A percentile compares a stretch with the other conserved stretches of the same genome.
Evolutionary conservation across 1,140 invertebrate genomes (phyloP).

Genomic region (Dufourea novaeangliae): DNA sequence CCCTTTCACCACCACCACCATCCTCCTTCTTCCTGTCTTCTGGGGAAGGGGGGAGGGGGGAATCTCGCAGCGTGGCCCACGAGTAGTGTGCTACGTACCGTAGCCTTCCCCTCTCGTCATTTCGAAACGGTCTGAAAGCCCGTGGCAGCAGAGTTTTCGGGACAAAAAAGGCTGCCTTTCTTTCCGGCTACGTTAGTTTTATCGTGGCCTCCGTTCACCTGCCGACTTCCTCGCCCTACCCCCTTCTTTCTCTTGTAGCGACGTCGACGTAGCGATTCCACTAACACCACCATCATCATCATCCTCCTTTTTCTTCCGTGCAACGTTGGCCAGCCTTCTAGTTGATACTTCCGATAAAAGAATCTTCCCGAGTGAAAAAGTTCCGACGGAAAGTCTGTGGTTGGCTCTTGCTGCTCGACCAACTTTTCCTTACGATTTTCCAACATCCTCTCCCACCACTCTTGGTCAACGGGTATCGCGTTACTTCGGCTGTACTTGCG

Average conservation of each 20-base stretch:
- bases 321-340: neutral
- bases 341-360: slow-evolving; percentile 46
- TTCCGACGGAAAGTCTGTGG: neutral
- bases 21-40: slow-evolving; percentile 34
- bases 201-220: slow-evolving; percentile 46
- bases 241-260: neutral
- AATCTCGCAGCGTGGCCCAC: slow-evolving; percentile 54
- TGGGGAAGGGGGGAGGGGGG: slow-evolving; percentile 47
- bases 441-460: no score
- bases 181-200: slow-evolving; percentile 50
- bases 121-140: slow-evolving; percentile 62
- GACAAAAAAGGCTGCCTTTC: slow-evolving; percentile 62
- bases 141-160: slow-evolving; percentile 55
- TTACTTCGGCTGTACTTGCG: neutral
- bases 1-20: slow-evolving; percentile 39
- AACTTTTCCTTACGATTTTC: slow-evolving; percentile 27
- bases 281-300: slow-evolving; percentile 1
- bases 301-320: slow-evolving; percentile 21
- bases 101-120: slow-evolving; percentile 64
- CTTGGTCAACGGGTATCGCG: neutral
- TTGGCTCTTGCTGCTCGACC: neutral
- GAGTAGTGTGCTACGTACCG: slow-evolving; percentile 63
- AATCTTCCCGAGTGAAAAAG: slow-evolving; percentile 21
- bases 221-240: slow-evolving; percentile 23
- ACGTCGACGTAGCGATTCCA: slow-evolving; percentile 30